Conservation (phyloP, 2,797 vertebrate species). For the Capromys pilorides region DNA sequence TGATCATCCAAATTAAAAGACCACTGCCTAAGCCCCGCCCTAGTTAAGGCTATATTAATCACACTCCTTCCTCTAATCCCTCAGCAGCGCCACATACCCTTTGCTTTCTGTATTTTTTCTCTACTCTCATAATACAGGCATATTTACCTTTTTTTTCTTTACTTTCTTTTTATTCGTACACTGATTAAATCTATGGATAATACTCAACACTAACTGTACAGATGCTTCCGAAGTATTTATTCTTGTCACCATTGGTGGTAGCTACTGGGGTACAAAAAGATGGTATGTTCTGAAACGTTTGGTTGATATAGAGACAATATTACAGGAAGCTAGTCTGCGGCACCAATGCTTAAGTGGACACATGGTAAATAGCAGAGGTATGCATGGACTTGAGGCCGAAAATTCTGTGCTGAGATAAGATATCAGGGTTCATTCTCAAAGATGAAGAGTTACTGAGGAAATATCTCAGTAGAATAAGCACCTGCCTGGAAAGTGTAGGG, state of each 20-base stretch:
- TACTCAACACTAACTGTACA: background rate
- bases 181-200: background rate
- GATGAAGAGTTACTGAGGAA: background rate
- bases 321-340: background rate
- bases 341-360: background rate
- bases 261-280: background rate
- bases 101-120: no score
- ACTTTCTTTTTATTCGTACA: no score
- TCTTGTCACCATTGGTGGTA: background rate
- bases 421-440: background rate
- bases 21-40: no score
- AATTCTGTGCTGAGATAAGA: background rate
- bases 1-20: no score
- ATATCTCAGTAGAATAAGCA: no score
- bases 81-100: no score
- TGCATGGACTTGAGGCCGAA: accelerated
- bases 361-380: background rate
- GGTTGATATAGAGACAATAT: background rate
- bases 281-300: background rate
- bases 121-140: no score
- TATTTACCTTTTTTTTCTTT: no score
- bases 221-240: background rate
- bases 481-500: no score
- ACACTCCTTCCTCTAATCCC: no score
- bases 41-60: no score